Evolutionary conservation across 2,888 invertebrate genomes (phyloP).

Genomic region (Cerastoderma edule): DNA sequence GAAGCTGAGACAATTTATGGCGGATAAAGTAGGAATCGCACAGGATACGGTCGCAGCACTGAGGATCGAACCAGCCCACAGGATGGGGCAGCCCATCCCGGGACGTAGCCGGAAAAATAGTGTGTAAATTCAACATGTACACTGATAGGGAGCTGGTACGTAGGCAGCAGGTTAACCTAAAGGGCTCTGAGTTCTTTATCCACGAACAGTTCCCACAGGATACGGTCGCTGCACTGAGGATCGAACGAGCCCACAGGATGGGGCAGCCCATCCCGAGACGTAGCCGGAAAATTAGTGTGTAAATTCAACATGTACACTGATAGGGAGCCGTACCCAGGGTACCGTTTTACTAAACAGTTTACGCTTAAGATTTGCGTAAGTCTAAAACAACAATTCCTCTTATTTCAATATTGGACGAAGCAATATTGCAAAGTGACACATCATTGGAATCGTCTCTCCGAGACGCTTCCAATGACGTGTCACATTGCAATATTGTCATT

Average conservation of each 20-base stretch:
- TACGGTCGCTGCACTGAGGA: neutral
- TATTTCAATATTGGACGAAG: too few species aligned
- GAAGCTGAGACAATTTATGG: neutral
- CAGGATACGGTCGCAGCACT: neutral
- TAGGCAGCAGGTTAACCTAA: neutral
- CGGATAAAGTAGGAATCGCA: neutral
- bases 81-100: neutral
- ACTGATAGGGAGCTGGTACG: conserved; percentile 4
- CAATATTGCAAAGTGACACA: too few species aligned
- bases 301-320: conserved; percentile 5
- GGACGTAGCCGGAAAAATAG: neutral
- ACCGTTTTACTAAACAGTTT: too few species aligned
- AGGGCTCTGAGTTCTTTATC: neutral
- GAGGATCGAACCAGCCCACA: neutral
- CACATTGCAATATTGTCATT: too few species aligned
- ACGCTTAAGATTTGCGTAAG: too few species aligned
- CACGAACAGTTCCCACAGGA: conserved; percentile 1
- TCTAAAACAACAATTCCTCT: too few species aligned
- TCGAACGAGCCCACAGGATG: conserved; percentile 1
- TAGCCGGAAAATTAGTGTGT: neutral
- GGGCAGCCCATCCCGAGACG: neutral
- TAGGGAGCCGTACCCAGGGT: too few species aligned
- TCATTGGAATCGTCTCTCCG: too few species aligned
- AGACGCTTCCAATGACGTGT: too few species aligned
- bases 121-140: neutral